Evolutionary conservation across 2,888 invertebrate species (phyloP), one percentile per base, ranked within the genome.

Genomic region (Oegoconia quadripuncta): DNA sequence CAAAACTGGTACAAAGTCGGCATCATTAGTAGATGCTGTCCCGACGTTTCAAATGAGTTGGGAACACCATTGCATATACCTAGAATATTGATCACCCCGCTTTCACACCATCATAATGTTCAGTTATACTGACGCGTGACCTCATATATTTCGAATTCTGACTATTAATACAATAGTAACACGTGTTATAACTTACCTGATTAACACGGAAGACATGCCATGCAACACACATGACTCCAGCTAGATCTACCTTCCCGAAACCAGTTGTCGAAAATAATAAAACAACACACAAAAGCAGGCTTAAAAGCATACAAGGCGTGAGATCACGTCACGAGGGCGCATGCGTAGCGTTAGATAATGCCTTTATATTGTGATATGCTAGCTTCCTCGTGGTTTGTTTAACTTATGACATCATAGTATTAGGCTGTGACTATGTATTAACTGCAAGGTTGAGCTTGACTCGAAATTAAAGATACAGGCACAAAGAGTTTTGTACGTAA

Each of bases 381-480:
- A 41, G 64, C 75, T 78, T 74, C 75, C 76, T 74, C 58, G 42
- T 69, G 44, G n/a, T 49, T 47, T 46, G 56, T 51, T 46, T 39
- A 39, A 39, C 35, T 37, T 40, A 64, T 73, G 69, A 70, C 60
- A 59, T 71, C 66, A 72, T 60, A 45, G 48, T 22, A n/a, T n/a
- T n/a, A n/a, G 31, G 39, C 48, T 57, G 56, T 55, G 55, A 41
- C 46, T 59, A 49, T 57, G 53, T 57, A 50, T 50, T 48, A 52
- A 18, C 12, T 11, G 14, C 27, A 35, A 35, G 35, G 28, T 20
- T 17, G 25, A 13, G 20, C n/a, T 34, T 5, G 9, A 23, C 16
- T 13, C 16, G 16, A n/a, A 17, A 17, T 17, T 3, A 8, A 30
- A n/a, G 9, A 17, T 16, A n/a, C 29, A n/a, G n/a, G n/a, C n/a